Evolutionary conservation across 2,888 invertebrate genomes (phyloP), one percentile per base, ranked within the genome.

Genomic region (Selenia dentaria): DNA sequence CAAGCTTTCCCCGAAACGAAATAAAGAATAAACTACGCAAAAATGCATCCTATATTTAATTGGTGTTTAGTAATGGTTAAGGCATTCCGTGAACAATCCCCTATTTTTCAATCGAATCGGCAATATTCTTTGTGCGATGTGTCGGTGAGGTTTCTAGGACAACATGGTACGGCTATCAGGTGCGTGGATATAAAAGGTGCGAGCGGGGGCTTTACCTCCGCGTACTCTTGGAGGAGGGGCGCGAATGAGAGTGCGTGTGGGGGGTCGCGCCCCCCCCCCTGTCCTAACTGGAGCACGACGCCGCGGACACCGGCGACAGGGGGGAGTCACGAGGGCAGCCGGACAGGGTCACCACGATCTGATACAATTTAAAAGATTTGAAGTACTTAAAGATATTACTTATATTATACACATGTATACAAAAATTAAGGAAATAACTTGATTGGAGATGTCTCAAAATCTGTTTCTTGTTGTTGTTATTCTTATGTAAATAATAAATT

Each of bases 281-380:
- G 69, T 90, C 91, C 96, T 97, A 97, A 96, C 97, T 97, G 94
- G 96, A 96, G 77, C 97, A 97, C 71, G 96, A 96, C 54, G 97
- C 97, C 70, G 96, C 96, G 80, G 96, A 96, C 84, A 96, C 92
- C 65, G 96, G 96, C 74, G 96, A 96, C 89, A 96, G 95, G 62
- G 94, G 94, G 57, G 96, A 95, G 88, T 96, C 96, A 64, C 96
- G 93, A 76, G 96, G 94, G 90, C 97, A 97, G 54, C 97, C 97
- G 69, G 97, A 97, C 85, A 97, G 92, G 63, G 97, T 97, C 83
- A 97, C 95, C 71, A 96, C 95, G 77, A 93, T 91, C 89, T 90
- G 76, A 37, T 10, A 25, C 25, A 25, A 22, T 6, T 22, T 8
- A 8, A 6, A 8, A 22, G 3, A 6, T 22, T 3, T 22, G 2